Conservation (phyloP, 2,113 vertebrate species). For the Bubo bubo region DNA sequence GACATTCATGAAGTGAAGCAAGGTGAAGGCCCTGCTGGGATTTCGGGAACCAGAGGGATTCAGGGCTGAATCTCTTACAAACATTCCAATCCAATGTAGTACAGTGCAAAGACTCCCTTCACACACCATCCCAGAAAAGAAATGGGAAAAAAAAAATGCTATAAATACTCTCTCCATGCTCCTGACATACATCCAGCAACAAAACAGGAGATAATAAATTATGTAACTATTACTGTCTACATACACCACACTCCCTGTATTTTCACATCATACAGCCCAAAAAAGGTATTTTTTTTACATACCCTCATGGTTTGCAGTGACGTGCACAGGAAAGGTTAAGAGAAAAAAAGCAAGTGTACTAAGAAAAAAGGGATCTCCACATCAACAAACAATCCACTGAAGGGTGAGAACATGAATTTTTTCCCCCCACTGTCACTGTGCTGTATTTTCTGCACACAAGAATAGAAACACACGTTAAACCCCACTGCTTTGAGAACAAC, state of each 20-base stretch:
- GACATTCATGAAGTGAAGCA: neutral
- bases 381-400: neutral
- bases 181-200: conserved; percentile 19
- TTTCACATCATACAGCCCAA: neutral
- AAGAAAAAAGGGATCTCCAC: neutral
- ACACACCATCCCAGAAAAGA: conserved; percentile 9
- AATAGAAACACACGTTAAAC: neutral
- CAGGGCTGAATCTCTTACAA: neutral
- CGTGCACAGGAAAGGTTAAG: neutral
- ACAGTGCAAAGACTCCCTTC: neutral
- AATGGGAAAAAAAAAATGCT: neutral
- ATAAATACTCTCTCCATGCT: conserved; percentile 46
- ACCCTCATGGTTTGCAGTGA: neutral
- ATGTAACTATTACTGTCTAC: conserved; percentile 46
- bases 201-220: conserved; percentile 46
- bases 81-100: neutral
- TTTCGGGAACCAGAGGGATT: neutral
- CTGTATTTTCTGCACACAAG: neutral
- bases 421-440: neutral
- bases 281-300: neutral
- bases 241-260: neutral
- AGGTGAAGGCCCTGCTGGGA: neutral
- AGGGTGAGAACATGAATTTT: neutral
- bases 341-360: neutral
- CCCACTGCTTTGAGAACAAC: neutral